Evolutionary conservation across 2,888 invertebrate species (phyloP).

Genomic region (Himalopsyche japonica): DNA sequence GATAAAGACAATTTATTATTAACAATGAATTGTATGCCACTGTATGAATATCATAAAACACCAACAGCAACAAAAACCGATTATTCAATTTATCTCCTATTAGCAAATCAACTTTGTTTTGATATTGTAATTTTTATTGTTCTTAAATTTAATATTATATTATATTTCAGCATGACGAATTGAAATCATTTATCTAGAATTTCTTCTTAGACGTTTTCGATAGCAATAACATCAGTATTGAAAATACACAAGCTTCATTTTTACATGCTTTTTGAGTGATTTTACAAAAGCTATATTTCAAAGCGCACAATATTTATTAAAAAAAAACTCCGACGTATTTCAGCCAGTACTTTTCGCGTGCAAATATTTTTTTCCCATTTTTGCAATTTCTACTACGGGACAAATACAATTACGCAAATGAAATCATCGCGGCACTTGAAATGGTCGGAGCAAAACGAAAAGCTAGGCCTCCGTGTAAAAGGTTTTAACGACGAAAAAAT

Average conservation of each 20-base stretch:
- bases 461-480: background rate
- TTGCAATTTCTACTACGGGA: background rate
- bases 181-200: too few species aligned
- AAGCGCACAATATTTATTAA: background rate
- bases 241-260: background rate
- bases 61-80: too few species aligned
- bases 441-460: background rate
- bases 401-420: background rate
- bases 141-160: too few species aligned
- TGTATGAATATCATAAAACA: too few species aligned
- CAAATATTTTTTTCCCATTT: background rate
- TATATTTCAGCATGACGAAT: too few species aligned
- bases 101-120: too few species aligned
- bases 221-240: background rate
- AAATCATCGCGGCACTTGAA: background rate
- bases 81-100: too few species aligned
- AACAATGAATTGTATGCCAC: too few species aligned
- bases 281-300: background rate
- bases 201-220: too few species aligned
- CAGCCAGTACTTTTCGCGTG: background rate
- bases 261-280: background rate
- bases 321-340: background rate
- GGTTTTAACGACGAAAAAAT: background rate
- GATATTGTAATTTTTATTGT: too few species aligned
- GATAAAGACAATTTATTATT: too few species aligned